Evolutionary conservation across 2,888 invertebrate genomes (phyloP), one percentile per base, ranked within the genome.

Genomic region (Tetropium fuscum): DNA sequence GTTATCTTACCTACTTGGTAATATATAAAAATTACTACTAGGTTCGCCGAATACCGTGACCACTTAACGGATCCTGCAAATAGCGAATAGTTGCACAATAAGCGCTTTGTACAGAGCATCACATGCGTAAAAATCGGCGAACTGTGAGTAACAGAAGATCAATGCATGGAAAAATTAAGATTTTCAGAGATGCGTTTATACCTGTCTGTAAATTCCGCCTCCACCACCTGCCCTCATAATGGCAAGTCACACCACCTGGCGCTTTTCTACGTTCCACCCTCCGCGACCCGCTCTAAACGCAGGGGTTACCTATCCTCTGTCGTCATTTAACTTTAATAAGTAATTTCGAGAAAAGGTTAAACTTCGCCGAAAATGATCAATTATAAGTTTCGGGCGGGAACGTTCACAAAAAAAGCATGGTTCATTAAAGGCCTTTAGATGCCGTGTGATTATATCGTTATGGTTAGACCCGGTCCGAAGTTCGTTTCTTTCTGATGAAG

Each of bases 171-270:
- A 36, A 44, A 43, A 53, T 53, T 53, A 53, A 53, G 53, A 53
- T 53, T 53, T 53, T 43, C 34, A 10, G 40, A 41, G 41, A 40
- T 41, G 53, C 38, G 56, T 40, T 56, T 11, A 48, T 48, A 41
- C 45, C 34, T 27, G 19, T 57, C 3, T 22, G 19, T 32, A 19
- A 22, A 34, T 25, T 36, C 30, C 36, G 43, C 27, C 36, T 49
- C 36, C 44, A 57, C 49, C 49, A 57, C 57, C 57, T 51, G 49
- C 43, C 43, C 40, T 36, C 43, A 43, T 57, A 57, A 51, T 57
- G 32, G 48, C 49, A 25, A 57, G 48, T 49, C 57, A 49, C 41
- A 49, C 57, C 57, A 57, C 57, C 57, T 57, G 57, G 49, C 57
- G 57, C 43, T 49, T 49, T 32, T 22, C 43, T 25, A 30, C 36